phyloP scores from a whole-genome alignment of 2,113 vertebrate species.

The Elephantulus edwardii region DNA sequence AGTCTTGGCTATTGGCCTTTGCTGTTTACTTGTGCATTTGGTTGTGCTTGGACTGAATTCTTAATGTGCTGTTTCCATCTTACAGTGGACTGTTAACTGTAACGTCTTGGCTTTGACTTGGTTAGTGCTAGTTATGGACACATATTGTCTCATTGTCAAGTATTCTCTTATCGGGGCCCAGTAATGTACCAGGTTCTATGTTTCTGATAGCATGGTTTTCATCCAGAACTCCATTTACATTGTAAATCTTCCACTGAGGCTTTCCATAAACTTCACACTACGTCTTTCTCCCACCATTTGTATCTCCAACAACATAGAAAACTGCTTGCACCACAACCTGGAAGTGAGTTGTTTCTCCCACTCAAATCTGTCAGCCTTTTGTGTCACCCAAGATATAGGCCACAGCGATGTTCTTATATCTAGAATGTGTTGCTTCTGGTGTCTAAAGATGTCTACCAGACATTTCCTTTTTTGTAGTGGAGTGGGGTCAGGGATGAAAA shows the following conservation, averaged over 20 bases:
- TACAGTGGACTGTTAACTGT: constrained; percentile 31
- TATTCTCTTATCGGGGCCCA: constrained; percentile 11
- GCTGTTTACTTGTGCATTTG: not conserved
- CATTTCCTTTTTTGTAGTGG: not conserved
- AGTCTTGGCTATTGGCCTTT: not conserved
- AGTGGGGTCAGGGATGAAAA: not conserved
- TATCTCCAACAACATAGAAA: not conserved
- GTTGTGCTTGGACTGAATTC: constrained; percentile 38
- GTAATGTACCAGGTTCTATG: not conserved
- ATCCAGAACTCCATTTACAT: constrained; percentile 22
- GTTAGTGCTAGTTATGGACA: constrained; percentile 21
- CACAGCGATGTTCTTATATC: not conserved
- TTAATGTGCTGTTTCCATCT: constrained; percentile 17
- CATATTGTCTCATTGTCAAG: not conserved
- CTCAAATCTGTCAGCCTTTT: constrained; percentile 1
- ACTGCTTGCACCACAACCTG: not conserved
- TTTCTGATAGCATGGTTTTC: constrained; percentile 18
- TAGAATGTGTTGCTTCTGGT: constrained; percentile 20
- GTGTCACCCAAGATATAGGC: not conserved
- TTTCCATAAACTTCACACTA: not conserved
- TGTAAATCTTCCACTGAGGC: not conserved
- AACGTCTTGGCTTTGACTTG: constrained; percentile 13
- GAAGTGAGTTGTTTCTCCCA: not conserved
- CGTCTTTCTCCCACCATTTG: not conserved
- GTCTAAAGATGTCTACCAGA: not conserved